phyloP scores from a whole-genome alignment of 1,140 invertebrate genomes.

The Megathymus violae region DNA sequence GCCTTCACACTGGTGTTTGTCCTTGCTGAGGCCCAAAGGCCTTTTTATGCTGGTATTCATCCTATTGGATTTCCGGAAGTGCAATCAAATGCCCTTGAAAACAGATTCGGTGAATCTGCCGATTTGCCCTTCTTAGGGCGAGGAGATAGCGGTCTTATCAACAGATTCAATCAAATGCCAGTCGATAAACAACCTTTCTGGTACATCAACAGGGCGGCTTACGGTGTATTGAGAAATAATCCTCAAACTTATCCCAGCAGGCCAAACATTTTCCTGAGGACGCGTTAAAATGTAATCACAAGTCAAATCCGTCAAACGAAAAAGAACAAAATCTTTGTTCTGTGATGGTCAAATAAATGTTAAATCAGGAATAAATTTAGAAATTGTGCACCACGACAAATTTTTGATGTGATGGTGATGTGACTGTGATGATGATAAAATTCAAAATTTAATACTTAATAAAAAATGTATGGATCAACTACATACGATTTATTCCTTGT shows the following conservation, averaged over 20 bases:
- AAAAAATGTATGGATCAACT: too few species aligned
- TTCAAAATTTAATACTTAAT: too few species aligned
- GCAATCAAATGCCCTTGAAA: slow-evolving; percentile 41
- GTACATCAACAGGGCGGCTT: slow-evolving; percentile 83
- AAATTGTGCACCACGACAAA: too few species aligned
- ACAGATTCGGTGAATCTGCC: slow-evolving; percentile 60
- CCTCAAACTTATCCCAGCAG: slow-evolving; percentile 60
- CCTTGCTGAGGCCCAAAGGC: slow-evolving; percentile 55
- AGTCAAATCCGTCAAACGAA: too few species aligned
- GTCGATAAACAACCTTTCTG: slow-evolving; percentile 84
- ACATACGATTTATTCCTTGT: too few species aligned
- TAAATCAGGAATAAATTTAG: too few species aligned
- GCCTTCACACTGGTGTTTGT: slow-evolving; percentile 39
- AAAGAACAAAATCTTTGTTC: too few species aligned
- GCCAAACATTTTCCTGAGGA: slow-evolving; percentile 49
- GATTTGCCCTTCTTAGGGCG: slow-evolving; percentile 71
- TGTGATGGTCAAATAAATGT: too few species aligned
- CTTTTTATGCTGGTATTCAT: slow-evolving; percentile 63
- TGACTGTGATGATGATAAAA: too few species aligned
- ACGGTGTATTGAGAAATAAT: slow-evolving; percentile 71
- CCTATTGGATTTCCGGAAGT: slow-evolving; percentile 64
- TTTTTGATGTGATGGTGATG: too few species aligned
- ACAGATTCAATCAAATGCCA: slow-evolving; percentile 81
- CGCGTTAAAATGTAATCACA: background rate
- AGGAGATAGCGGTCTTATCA: slow-evolving; percentile 77